Evolutionary conservation across 2,888 invertebrate genomes (phyloP).

Genomic region (Plebejus anna): DNA sequence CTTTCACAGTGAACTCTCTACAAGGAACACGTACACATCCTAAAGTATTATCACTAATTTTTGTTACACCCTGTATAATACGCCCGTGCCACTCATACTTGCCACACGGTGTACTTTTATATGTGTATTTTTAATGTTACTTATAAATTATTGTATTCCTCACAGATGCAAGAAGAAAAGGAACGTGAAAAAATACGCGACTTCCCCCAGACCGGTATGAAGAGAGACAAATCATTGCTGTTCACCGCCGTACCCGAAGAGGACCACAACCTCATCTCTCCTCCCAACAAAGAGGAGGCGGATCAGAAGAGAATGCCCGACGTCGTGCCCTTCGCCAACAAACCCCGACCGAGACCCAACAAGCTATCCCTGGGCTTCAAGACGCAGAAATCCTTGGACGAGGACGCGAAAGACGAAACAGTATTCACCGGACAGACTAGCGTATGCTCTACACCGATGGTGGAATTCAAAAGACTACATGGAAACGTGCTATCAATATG

Average conservation of each 20-base stretch:
- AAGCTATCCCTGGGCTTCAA: constrained; percentile 81
- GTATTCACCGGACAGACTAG: constrained; percentile 85
- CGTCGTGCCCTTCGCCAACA: constrained; percentile 74
- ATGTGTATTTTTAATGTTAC: no score
- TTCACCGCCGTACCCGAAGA: constrained; percentile 93
- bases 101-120: no score
- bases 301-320: constrained; percentile 63
- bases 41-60: no score
- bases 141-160: neutral
- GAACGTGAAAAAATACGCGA: constrained; percentile 74
- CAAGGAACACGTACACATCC: no score
- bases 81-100: no score
- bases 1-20: no score
- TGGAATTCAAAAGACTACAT: constrained; percentile 86
- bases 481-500: constrained; percentile 87
- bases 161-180: constrained; percentile 64
- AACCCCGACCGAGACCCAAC: constrained; percentile 74
- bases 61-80: no score
- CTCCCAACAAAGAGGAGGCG: constrained; percentile 58
- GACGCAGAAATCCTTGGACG: constrained; percentile 77
- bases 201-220: constrained; percentile 79
- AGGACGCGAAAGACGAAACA: constrained; percentile 73
- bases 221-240: constrained; percentile 88
- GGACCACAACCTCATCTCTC: constrained; percentile 76
- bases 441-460: constrained; percentile 88